Conservation (phyloP, 2,888 invertebrate genomes). For the Acanthopleura granulata region DNA sequence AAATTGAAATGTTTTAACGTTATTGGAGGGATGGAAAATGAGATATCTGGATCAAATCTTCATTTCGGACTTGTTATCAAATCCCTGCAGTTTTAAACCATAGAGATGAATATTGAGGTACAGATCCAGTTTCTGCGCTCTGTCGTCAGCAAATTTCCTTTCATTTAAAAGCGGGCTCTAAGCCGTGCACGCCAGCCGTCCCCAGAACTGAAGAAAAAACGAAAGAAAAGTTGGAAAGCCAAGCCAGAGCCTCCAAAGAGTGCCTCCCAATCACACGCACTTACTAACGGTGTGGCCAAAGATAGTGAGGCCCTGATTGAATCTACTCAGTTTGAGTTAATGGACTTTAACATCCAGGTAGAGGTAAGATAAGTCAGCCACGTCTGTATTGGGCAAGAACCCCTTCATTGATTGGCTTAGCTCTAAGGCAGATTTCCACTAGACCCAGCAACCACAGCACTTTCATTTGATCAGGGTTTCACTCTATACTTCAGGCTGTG, state of each 20-base stretch:
- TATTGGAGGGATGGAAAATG: too few species aligned
- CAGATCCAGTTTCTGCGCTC: too few species aligned
- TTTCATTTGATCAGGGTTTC: too few species aligned
- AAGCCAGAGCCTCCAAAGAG: slow-evolving; percentile 35
- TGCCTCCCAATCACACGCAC: slow-evolving; percentile 30
- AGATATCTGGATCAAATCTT: too few species aligned
- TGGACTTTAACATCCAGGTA: slow-evolving; percentile 34
- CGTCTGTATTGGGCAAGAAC: too few species aligned
- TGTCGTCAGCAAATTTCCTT: slow-evolving; percentile 15
- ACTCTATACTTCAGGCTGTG: too few species aligned
- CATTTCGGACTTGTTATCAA: too few species aligned
- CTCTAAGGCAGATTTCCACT: too few species aligned
- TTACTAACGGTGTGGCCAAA: slow-evolving; percentile 45
- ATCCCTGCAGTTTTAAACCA: too few species aligned
- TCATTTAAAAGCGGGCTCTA: slow-evolving; percentile 45
- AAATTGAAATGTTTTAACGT: too few species aligned
- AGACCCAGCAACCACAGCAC: too few species aligned
- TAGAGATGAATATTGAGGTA: neutral
- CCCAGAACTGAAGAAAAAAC: slow-evolving; percentile 37
- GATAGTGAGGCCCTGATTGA: slow-evolving; percentile 48
- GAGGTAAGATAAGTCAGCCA: slow-evolving; percentile 33
- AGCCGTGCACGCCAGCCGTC: slow-evolving; percentile 54
- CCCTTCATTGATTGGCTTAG: too few species aligned
- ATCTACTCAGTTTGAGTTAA: slow-evolving; percentile 53
- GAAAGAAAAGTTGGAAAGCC: slow-evolving; percentile 35